phyloP scores from a whole-genome alignment of 2,888 invertebrate genomes.

The Polymixis flavicincta region DNA sequence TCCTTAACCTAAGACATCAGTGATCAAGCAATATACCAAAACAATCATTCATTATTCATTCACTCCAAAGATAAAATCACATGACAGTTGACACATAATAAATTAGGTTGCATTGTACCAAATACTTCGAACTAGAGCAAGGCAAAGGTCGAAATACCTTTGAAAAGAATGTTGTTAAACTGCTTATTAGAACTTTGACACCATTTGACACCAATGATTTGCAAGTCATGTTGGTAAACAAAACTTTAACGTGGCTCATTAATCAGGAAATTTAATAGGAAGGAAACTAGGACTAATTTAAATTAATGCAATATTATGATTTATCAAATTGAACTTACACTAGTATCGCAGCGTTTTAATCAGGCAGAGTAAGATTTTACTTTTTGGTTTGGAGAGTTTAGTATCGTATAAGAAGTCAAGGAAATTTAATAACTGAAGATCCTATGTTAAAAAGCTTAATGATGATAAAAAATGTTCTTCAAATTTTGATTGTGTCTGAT shows the following conservation, averaged over 20 bases:
- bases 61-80: conserved; percentile 28
- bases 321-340: neutral
- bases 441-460: neutral
- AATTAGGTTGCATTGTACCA: conserved; percentile 14
- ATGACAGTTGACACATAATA: neutral
- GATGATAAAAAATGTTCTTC: neutral
- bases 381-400: neutral
- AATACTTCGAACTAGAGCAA: conserved; percentile 41
- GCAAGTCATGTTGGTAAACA: conserved; percentile 12
- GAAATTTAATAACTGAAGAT: too few species aligned
- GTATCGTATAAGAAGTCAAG: too few species aligned
- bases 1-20: neutral
- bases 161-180: conserved; percentile 46
- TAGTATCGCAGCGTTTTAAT: neutral
- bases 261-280: conserved; percentile 18
- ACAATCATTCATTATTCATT: conserved; percentile 16
- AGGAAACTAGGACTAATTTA: neutral
- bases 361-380: neutral
- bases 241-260: conserved; percentile 19
- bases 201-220: conserved; percentile 22
- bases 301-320: neutral
- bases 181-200: conserved; percentile 37
- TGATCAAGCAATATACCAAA: neutral
- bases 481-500: neutral
- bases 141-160: conserved; percentile 40